Evolutionary conservation across 2,888 invertebrate genomes (phyloP).

Genomic region (Pyrrhia umbra): DNA sequence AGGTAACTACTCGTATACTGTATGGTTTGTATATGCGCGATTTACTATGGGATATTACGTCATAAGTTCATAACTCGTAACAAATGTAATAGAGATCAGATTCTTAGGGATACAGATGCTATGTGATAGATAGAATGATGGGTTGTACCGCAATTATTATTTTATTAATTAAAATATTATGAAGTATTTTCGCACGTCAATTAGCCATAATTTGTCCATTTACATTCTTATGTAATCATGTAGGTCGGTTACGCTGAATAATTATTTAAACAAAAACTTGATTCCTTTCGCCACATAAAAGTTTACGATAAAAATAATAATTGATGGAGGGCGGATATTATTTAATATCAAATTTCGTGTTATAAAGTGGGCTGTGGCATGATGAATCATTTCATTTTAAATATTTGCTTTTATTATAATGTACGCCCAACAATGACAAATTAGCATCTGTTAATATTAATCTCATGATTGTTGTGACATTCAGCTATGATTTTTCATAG

Average conservation of each 20-base stretch:
- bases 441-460: slow-evolving; percentile 34
- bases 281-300: background rate
- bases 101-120: slow-evolving; percentile 23
- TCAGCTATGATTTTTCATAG: slow-evolving; percentile 12
- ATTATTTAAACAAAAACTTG: background rate
- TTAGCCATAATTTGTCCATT: background rate
- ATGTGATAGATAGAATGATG: slow-evolving; percentile 7
- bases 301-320: slow-evolving; percentile 2
- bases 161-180: slow-evolving; percentile 4
- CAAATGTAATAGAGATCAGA: slow-evolving; percentile 15
- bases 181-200: slow-evolving; percentile 13
- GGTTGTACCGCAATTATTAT: background rate
- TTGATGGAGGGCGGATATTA: background rate
- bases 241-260: background rate
- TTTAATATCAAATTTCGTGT: slow-evolving; percentile 2
- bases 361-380: background rate
- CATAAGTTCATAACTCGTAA: slow-evolving; percentile 31
- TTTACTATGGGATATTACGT: slow-evolving; percentile 2
- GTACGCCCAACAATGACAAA: slow-evolving; percentile 20
- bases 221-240: background rate
- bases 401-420: slow-evolving; percentile 21
- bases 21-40: background rate
- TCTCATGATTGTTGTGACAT: slow-evolving; percentile 18
- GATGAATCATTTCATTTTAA: slow-evolving; percentile 1
- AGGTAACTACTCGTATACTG: slow-evolving; percentile 9